These are phyloP conservation scores for Drosophila repletoides DNA, from an alignment of 1,140 invertebrate species.

Conservation along the genomic window DNA sequence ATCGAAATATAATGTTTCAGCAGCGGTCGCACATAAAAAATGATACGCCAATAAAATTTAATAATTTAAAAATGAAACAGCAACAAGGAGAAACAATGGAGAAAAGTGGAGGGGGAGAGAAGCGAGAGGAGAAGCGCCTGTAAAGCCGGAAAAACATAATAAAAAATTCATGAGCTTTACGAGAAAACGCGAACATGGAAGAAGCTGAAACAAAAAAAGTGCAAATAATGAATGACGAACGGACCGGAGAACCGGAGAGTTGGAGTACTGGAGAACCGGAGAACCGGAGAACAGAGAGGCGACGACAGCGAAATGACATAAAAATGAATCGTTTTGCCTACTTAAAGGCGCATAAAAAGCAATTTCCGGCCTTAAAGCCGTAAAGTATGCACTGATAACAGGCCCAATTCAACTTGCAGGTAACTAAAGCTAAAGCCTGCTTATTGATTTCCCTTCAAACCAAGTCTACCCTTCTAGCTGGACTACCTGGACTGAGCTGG, in stretches of 20 bases:
- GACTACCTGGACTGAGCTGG: not conserved
- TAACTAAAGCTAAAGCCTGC: slow-evolving; percentile 27
- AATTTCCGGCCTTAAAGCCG: slow-evolving; percentile 66
- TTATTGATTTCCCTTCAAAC: slow-evolving; percentile 54
- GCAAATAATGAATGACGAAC: slow-evolving; percentile 78
- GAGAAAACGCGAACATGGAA: slow-evolving; percentile 45
- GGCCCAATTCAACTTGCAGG: not conserved
- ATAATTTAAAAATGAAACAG: slow-evolving; percentile 79
- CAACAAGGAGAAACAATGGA: slow-evolving; percentile 26
- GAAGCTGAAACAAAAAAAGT: slow-evolving; percentile 62
- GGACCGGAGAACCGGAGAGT: slow-evolving; percentile 5
- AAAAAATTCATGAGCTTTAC: slow-evolving; percentile 75
- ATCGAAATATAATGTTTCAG: slow-evolving; percentile 80
- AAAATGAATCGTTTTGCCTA: slow-evolving; percentile 79
- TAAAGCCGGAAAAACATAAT: slow-evolving; percentile 70
- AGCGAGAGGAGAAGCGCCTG: slow-evolving; percentile 8
- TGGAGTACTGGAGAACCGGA: not conserved
- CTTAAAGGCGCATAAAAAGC: slow-evolving; percentile 78
- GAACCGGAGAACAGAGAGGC: not conserved
- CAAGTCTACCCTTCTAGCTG: not conserved
- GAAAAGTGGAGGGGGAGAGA: not conserved
- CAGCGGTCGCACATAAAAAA: slow-evolving; percentile 75
- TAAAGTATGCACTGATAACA: slow-evolving; percentile 61
- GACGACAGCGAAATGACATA: slow-evolving; percentile 70
- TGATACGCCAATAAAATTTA: slow-evolving; percentile 80